Evolutionary conservation across 2,888 invertebrate species (phyloP), one percentile per base, ranked within the genome.

Genomic region (Patella pellucida): DNA sequence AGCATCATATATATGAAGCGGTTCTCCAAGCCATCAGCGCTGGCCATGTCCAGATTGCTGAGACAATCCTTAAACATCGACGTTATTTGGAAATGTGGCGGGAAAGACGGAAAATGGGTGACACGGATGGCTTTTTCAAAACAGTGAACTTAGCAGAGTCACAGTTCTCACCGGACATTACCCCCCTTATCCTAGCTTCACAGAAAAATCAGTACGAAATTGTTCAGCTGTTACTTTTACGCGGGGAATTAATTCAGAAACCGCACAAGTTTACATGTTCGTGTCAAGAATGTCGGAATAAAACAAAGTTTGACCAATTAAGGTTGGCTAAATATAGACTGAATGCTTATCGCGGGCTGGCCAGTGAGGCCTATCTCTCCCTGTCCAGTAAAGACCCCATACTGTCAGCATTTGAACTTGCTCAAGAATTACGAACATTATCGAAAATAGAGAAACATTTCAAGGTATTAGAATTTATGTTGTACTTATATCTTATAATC

Each of bases 191-290:
- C 52, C 78, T 89, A 23, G 88, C 89, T 0, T 82, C 90, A 0
- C 89, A 89, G 83, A 87, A 88, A 74, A 90, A 90, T 81, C 89
- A 88, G 79, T 89, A 87, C 72, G 89, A 90, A 80, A 88, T 90
- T 31, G 88, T 89, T 0, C 87, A 88, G 78, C 77, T 88, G 12
- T 78, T 89, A 31, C 79, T 90, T 52, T 78, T 88, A 31, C 83
- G 89, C 27, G 89, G 89, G 0, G 89, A 89, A 74, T 80, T 80
- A 15, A 90, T 90, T 52, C 84, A 84, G 50, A 88, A 88, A 72
- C 90, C 90, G 1, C 90, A 90, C 80, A 89, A 88, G 78, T 87
- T 85, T 72, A 81, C 86, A 56, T 90, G 90, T 72, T 76, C 84
- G 4, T 90, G 90, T 75, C 83, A 84, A 67, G 87, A 88, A 76